Evolutionary conservation across 2,888 invertebrate genomes (phyloP).

Genomic region (Argyra leucocephala): DNA sequence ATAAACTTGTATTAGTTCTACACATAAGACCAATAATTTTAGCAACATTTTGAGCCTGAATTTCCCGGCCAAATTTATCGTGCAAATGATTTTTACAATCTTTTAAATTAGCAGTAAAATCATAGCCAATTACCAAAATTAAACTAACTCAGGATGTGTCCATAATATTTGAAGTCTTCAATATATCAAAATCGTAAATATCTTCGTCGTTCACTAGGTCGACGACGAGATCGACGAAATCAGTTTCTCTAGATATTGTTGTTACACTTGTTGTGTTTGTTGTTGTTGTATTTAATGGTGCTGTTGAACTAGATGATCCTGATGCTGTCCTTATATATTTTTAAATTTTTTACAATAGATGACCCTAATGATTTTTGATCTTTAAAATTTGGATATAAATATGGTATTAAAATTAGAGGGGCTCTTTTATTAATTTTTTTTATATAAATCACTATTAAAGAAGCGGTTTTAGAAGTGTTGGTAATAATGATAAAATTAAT

Average conservation of each 20-base stretch:
- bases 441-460: conserved; percentile 63
- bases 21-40: conserved; percentile 80
- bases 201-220: not conserved
- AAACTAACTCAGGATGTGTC: conserved; percentile 76
- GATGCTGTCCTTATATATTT: conserved; percentile 26
- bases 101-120: conserved; percentile 75
- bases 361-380: not conserved
- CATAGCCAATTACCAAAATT: conserved; percentile 80
- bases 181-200: not conserved
- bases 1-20: conserved; percentile 57
- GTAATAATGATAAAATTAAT: conserved; percentile 58
- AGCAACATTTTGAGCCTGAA: conserved; percentile 75
- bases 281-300: conserved; percentile 50
- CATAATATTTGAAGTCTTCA: conserved; percentile 47
- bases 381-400: conserved; percentile 52
- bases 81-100: conserved; percentile 78
- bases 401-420: conserved; percentile 80
- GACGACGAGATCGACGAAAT: not conserved
- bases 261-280: conserved; percentile 23
- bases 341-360: not conserved
- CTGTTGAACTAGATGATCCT: conserved; percentile 55
- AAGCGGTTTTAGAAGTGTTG: conserved; percentile 45
- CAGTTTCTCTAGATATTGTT: not conserved
- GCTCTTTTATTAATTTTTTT: conserved; percentile 74
- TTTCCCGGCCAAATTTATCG: conserved; percentile 71